Base-by-base conservation (phyloP, 2,113 vertebrate species). In the Cyanistes caeruleus region DNA sequence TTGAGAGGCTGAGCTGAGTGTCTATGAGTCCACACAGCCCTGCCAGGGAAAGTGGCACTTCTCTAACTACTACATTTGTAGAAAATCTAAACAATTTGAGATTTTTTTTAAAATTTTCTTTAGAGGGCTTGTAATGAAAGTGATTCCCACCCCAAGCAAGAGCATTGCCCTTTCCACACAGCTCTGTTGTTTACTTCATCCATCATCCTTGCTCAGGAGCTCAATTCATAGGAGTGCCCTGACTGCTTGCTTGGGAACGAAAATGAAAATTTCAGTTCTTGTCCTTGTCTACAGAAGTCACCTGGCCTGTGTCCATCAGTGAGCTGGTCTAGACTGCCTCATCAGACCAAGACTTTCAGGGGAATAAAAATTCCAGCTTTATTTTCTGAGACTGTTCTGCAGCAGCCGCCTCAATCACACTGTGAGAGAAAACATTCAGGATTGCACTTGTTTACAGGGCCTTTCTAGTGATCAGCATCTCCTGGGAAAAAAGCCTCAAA, bases 161-260 rank as follows among this genome's bases (percentile, higher is more conserved):
- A 89, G 62, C 33, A 12, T 37, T 93, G 85, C 89, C 84, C 70
- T 87, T 89, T 89, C 65, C 39, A 59, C 84, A 51, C 31, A 35
- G 87, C 65, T 83, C 64, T 91, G 64, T 56, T 84, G 84, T 91
- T 89, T 73, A 64, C 79, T 93, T 85, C 94, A 91, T 93, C 90
- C 75, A 84, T 95, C 95, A 93, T 82, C 70, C 81, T 31, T 70
- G 87, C 90, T 84, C 4, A 4, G 60, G 53, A 87, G 87, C 64
- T 79, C 62, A 7, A 72, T 93, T 69, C 72, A 62, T 49, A 84
- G 74, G 35, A 28, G 78, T 46, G 53, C 74, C 30, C 5, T 17
- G 39, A 30, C 65, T 78, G 75, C 78, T 82, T 94, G 31, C 55
- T 55, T 82, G 70, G 44, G 58, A 87, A 46, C 64, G 87, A 89